Conservation (phyloP, 1,140 invertebrate species). For the Nasonia vitripennis region DNA sequence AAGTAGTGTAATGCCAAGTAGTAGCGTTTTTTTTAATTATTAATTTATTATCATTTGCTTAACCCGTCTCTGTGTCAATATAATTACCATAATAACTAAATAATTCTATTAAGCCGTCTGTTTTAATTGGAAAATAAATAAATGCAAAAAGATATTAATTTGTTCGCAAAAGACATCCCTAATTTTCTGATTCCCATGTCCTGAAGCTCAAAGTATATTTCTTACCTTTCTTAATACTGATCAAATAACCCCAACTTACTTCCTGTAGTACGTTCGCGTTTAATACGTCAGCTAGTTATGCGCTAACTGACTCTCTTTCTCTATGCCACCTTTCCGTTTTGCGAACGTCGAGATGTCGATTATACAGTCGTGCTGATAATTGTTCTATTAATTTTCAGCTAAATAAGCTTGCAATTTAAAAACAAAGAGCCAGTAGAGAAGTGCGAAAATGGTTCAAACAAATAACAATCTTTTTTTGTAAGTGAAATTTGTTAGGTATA, state of each 20-base stretch:
- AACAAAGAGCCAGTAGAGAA: conserved; percentile 19
- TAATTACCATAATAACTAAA: conserved; percentile 46
- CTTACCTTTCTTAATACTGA: conserved; percentile 16
- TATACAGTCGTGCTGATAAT: conserved; percentile 47
- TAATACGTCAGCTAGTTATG: conserved; percentile 51
- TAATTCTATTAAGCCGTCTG: conserved; percentile 19
- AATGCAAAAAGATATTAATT: conserved; percentile 51
- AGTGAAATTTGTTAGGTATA: conserved; percentile 5
- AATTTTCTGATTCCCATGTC: not conserved
- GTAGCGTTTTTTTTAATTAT: conserved; percentile 44
- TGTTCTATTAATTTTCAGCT: conserved; percentile 64
- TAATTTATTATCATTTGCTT: conserved; percentile 51
- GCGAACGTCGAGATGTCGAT: conserved; percentile 56
- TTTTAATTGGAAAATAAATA: conserved; percentile 35
- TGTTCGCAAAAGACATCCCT: conserved; percentile 34
- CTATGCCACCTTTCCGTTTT: conserved; percentile 45
- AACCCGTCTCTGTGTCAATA: conserved; percentile 43
- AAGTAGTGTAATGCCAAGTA: conserved; percentile 59
- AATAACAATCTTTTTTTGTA: not conserved
- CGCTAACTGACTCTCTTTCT: conserved; percentile 56
- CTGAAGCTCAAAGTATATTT: not conserved
- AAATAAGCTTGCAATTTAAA: conserved; percentile 47
- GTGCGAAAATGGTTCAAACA: not conserved
- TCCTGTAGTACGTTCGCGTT: conserved; percentile 21
- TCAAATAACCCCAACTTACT: conserved; percentile 31